Conservation (phyloP, 2,113 vertebrate species). For the Larimichthys crocea region DNA sequence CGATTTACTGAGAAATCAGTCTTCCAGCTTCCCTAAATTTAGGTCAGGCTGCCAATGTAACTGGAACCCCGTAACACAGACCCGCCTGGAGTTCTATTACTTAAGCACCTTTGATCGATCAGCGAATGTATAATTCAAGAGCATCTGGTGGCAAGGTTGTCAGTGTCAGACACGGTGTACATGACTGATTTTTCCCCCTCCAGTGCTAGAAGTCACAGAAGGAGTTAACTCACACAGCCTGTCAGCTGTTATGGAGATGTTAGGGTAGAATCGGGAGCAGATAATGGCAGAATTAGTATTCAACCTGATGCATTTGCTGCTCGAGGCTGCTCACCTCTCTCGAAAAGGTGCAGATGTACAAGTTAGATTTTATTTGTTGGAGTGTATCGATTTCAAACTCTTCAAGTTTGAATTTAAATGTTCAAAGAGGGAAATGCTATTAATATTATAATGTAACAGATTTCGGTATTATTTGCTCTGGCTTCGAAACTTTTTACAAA, state of each 20-base stretch:
- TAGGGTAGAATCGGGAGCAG: conserved; percentile 25
- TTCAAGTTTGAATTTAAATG: conserved; percentile 9
- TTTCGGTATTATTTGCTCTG: conserved; percentile 33
- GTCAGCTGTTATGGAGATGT: conserved; percentile 60
- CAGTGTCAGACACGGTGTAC: conserved; percentile 74
- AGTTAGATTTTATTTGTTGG: conserved; percentile 24
- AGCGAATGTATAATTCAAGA: conserved; percentile 80
- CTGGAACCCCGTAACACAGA: conserved; percentile 60
- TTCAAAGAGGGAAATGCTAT: conserved; percentile 35
- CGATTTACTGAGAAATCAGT: conserved; percentile 67
- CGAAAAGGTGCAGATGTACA: conserved; percentile 29
- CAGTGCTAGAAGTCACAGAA: conserved; percentile 53
- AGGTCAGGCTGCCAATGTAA: conserved; percentile 76
- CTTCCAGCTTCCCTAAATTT: conserved; percentile 72
- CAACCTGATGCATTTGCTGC: conserved; percentile 32
- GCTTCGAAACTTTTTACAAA: conserved; percentile 46
- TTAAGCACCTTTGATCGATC: conserved; percentile 82
- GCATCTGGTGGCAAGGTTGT: conserved; percentile 81
- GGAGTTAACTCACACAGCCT: conserved; percentile 67
- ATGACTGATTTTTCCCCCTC: conserved; percentile 68
- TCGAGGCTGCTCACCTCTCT: conserved; percentile 18
- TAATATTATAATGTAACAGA: conserved; percentile 24
- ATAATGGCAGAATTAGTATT: conserved; percentile 67
- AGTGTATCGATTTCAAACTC: conserved; percentile 28
- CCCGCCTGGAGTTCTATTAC: conserved; percentile 75